Evolutionary conservation across 2,888 invertebrate genomes (phyloP), one percentile per base, ranked within the genome.

Genomic region (Caenorhabditis japonica): DNA sequence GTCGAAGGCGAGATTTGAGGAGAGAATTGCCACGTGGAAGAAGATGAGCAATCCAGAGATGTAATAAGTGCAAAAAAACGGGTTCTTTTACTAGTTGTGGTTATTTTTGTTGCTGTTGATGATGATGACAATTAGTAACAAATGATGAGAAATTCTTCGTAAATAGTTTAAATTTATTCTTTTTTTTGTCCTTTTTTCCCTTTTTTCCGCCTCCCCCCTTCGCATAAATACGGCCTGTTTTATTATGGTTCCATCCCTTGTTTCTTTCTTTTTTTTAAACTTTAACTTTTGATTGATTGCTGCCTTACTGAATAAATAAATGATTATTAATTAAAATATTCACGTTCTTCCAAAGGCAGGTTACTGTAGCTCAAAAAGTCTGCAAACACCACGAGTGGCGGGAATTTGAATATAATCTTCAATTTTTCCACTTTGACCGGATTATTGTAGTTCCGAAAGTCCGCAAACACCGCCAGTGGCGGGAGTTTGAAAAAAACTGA

Each of bases 1-100:
- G 5, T 62, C 71, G 10, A 43, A 51, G 15, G 19, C 15, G 13
- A 19, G 39, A 33, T 61, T 56, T 21, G 56, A 66, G 2, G 51
- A 56, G 13, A 3, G n/a, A 1, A 34, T 41, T 43, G 43, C 38
- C 19, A 43, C 49, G 10, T 66, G 66, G 66, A 23, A 55, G 8
- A 17, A 21, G n/a, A n/a, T n/a, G n/a, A n/a, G n/a, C n/a, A n/a
- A n/a, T n/a, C n/a, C n/a, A n/a, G n/a, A n/a, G n/a, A n/a, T n/a
- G n/a, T 49, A 19, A 34, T 49, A n/a, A n/a, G n/a, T n/a, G n/a
- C n/a, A 27, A 27, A 46, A 27, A 15, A 27, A 25, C 34, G 4
- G n/a, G 38, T 27, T 36, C 36, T 25, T 36, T 51, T 27, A 38
- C 38, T 27, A 41, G 27, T 41, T 41, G 39, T 27, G 38, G 23